A percentile compares a stretch with the other conserved stretches of the same genome.
These are phyloP conservation scores for Atta cephalotes DNA, from an alignment of 1,140 invertebrate genomes.

Conservation along the genomic window DNA sequence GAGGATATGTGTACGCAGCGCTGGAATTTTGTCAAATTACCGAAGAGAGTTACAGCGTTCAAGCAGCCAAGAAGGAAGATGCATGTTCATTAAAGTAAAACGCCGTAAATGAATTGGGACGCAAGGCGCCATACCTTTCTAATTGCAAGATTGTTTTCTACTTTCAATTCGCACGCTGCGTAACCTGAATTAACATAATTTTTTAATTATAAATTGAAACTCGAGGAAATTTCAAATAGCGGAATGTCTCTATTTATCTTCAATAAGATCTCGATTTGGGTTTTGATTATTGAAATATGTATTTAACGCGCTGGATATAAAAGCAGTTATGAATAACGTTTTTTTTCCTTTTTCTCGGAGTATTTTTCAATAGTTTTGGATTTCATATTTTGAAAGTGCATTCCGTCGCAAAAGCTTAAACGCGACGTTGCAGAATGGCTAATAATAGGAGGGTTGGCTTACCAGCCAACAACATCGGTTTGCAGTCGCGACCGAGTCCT, in stretches of 20 bases:
- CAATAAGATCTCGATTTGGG: background rate
- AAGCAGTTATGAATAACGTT: background rate
- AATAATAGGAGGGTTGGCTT: slow-evolving; percentile 83
- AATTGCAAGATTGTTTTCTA: background rate
- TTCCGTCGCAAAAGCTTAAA: slow-evolving; percentile 78
- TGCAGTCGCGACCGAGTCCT: slow-evolving; percentile 69
- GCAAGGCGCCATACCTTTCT: background rate
- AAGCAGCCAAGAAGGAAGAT: background rate
- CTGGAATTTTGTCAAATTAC: slow-evolving; percentile 62
- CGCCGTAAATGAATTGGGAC: background rate
- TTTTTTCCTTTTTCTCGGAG: background rate
- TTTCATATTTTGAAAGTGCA: slow-evolving; percentile 81
- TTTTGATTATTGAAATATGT: background rate
- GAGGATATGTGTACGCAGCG: background rate
- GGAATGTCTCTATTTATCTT: background rate
- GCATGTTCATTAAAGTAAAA: background rate
- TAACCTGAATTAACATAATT: background rate
- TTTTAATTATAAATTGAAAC: background rate
- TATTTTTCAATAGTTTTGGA: slow-evolving; percentile 68
- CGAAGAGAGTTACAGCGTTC: background rate
- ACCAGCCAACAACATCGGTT: slow-evolving; percentile 77
- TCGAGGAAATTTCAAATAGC: background rate
- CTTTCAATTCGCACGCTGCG: background rate
- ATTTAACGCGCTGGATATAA: background rate
- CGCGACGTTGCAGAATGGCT: slow-evolving; percentile 80